phyloP scores from a whole-genome alignment of 2,888 invertebrate species.

The Oegoconia quadripuncta region DNA sequence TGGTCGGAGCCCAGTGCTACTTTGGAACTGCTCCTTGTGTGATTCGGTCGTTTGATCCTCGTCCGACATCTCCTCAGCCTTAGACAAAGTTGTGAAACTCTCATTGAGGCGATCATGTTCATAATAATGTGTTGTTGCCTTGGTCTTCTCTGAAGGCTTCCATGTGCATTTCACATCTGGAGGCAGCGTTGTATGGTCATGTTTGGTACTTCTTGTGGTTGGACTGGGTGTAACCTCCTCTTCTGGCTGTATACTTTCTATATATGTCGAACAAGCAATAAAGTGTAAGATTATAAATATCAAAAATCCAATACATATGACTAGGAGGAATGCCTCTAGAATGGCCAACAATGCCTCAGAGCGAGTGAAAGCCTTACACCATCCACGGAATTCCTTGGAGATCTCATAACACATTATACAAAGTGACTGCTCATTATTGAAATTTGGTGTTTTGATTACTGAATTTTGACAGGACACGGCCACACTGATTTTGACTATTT shows the following conservation, averaged over 20 bases:
- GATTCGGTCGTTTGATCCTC: no score
- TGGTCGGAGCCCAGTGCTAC: no score
- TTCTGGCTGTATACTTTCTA: neutral
- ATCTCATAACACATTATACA: conserved; percentile 54
- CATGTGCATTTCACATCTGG: conserved; percentile 47
- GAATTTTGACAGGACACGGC: conserved; percentile 30
- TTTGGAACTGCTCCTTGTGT: no score
- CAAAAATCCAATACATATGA: conserved; percentile 40
- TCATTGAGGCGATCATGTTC: no score
- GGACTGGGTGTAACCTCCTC: neutral
- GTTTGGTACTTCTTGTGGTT: no score
- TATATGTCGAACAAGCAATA: conserved; percentile 30
- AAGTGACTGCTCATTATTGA: conserved; percentile 23
- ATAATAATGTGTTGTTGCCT: conserved; percentile 38
- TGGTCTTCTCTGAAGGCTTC: conserved; percentile 48
- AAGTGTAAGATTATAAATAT: conserved; percentile 54
- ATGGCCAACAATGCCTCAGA: conserved; percentile 43
- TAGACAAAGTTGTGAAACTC: no score
- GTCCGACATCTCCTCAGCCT: no score
- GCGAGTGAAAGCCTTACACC: conserved; percentile 60
- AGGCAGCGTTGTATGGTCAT: conserved; percentile 16
- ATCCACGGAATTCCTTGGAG: conserved; percentile 51
- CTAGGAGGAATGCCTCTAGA: conserved; percentile 42
- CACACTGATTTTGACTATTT: conserved; percentile 31
- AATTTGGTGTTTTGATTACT: conserved; percentile 6